Conservation (phyloP, 2,113 vertebrate genomes). For the Siphamia tubifer region DNA sequence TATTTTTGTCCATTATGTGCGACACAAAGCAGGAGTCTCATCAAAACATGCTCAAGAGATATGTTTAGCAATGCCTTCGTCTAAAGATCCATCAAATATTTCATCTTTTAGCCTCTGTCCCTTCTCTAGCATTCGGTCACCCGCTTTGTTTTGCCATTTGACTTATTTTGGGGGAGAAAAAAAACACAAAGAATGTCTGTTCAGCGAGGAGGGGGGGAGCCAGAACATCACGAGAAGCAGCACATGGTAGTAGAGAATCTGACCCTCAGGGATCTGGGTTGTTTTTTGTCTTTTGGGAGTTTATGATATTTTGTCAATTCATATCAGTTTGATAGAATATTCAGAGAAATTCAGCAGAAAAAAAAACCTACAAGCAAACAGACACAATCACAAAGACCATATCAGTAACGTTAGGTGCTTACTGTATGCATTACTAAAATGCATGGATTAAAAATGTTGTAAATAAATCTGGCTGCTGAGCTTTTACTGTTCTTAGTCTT, state of each 20-base stretch:
- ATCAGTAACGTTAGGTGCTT: not conserved
- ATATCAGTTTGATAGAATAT: not conserved
- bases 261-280: constrained; percentile 19
- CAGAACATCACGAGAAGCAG: constrained; percentile 52
- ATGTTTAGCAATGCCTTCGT: not conserved
- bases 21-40: too few species aligned
- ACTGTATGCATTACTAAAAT: not conserved
- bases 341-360: not conserved
- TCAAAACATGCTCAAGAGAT: constrained; percentile 2
- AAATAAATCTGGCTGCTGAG: not conserved
- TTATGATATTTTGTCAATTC: not conserved
- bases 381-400: not conserved
- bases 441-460: not conserved
- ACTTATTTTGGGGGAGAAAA: constrained; percentile 28
- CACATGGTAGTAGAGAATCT: constrained; percentile 32
- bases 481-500: not conserved
- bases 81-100: too few species aligned
- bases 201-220: not conserved
- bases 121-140: not conserved
- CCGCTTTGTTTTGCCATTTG: not conserved
- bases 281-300: not conserved
- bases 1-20: not conserved
- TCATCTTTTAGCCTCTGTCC: too few species aligned
- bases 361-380: not conserved
- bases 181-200: constrained; percentile 51